Evolutionary conservation across 1,140 invertebrate species (phyloP).

Genomic region (Nasonia longicornis): DNA sequence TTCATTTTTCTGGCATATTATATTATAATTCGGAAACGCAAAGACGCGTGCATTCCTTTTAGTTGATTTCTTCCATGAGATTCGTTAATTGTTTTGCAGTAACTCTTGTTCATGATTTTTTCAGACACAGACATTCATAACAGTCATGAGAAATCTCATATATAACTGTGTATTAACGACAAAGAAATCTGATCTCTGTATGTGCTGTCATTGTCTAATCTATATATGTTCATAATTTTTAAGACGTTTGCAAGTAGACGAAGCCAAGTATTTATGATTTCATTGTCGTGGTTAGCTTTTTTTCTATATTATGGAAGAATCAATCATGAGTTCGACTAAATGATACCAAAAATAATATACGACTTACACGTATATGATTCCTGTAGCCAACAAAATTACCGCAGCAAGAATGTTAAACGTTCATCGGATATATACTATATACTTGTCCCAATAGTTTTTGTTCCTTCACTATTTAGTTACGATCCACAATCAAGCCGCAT

Average conservation of each 20-base stretch:
- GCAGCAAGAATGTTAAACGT: constrained; percentile 24
- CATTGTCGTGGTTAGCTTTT: constrained; percentile 1
- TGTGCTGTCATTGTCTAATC: background rate
- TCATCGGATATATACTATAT: constrained; percentile 23
- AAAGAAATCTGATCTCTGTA: constrained; percentile 24
- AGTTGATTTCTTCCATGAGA: constrained; percentile 23
- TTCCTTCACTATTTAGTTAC: constrained; percentile 25
- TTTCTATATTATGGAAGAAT: background rate
- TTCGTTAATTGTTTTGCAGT: constrained; percentile 27
- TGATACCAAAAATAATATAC: constrained; percentile 35
- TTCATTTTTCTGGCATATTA: constrained; percentile 12
- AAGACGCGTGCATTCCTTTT: constrained; percentile 7
- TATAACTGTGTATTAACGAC: constrained; percentile 7
- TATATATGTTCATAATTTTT: constrained; percentile 3
- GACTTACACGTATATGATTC: constrained; percentile 36
- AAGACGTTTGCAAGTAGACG: background rate
- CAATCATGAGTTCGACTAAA: constrained; percentile 3
- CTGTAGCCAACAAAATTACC: constrained; percentile 3
- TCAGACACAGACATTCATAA: constrained; percentile 41
- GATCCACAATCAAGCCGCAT: constrained; percentile 2
- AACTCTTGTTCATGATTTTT: constrained; percentile 34
- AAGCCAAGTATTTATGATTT: constrained; percentile 21
- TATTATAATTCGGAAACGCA: background rate
- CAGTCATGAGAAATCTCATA: constrained; percentile 31
- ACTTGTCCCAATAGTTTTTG: constrained; percentile 21